Conservation (phyloP, 2,888 invertebrate species). For the Prenolepis imparis region DNA sequence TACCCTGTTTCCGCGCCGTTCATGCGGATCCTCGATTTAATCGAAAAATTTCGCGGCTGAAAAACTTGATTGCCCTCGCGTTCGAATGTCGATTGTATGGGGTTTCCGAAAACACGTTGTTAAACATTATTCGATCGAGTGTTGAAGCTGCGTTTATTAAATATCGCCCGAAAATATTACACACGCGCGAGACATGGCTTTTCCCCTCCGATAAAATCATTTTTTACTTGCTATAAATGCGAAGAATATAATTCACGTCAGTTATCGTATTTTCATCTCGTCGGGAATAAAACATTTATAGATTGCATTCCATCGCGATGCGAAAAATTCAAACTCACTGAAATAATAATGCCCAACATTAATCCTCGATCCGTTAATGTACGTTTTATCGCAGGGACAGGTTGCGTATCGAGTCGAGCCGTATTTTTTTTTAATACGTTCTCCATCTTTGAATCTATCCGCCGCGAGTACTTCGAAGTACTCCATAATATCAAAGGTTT, state of each 20-base stretch:
- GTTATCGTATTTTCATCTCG: not conserved
- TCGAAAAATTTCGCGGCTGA: not conserved
- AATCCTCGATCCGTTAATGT: not conserved
- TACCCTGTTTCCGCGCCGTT: not conserved
- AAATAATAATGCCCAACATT: not conserved
- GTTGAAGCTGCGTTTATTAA: not conserved
- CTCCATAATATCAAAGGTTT: conserved; percentile 25
- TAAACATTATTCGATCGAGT: not conserved
- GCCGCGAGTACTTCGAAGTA: conserved; percentile 13
- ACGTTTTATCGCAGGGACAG: no score
- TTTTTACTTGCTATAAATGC: not conserved
- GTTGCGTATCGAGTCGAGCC: not conserved
- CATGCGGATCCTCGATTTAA: not conserved
- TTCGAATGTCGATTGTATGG: not conserved
- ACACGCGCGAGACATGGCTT: not conserved
- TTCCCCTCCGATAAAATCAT: not conserved
- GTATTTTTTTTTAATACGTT: conserved; percentile 12
- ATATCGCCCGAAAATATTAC: not conserved
- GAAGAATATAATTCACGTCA: not conserved
- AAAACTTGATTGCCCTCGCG: not conserved
- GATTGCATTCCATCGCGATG: not conserved
- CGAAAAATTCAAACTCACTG: not conserved
- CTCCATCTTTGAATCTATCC: conserved; percentile 1
- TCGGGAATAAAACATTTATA: not conserved
- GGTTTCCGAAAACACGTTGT: not conserved